phyloP scores from a whole-genome alignment of 2,113 vertebrate species.

The Dendrocopos noguchii region DNA sequence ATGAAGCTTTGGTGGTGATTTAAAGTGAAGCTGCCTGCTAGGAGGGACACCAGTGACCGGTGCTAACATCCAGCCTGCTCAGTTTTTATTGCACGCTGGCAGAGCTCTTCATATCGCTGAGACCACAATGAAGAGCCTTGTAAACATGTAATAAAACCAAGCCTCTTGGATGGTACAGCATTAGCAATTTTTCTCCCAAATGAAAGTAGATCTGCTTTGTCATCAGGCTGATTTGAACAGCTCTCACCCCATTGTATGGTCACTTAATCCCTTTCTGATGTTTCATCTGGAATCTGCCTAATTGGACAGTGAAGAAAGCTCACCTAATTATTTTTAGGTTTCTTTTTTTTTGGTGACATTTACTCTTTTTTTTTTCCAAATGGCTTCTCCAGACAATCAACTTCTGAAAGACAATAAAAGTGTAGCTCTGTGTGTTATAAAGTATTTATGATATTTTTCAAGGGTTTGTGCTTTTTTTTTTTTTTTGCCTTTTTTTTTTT shows the following conservation, averaged over 20 bases:
- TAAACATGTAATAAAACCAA: constrained; percentile 72
- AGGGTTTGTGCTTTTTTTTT: no score
- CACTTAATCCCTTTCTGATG: constrained; percentile 27
- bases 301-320: constrained; percentile 52
- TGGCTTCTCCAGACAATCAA: constrained; percentile 75
- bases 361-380: constrained; percentile 37
- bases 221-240: constrained; percentile 52
- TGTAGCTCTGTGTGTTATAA: constrained; percentile 78
- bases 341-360: constrained; percentile 55
- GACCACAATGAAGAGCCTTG: constrained; percentile 68
- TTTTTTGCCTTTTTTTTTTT: constrained; percentile 40
- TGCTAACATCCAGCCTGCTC: constrained; percentile 46
- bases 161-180: constrained; percentile 56
- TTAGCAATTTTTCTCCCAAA: constrained; percentile 73
- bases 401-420: constrained; percentile 74
- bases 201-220: constrained; percentile 65
- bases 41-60: constrained; percentile 46
- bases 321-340: constrained; percentile 53
- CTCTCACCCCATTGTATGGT: not conserved
- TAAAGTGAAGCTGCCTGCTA: constrained; percentile 66
- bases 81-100: constrained; percentile 70
- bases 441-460: constrained; percentile 82
- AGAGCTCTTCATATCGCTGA: constrained; percentile 66
- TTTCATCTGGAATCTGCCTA: constrained; percentile 56
- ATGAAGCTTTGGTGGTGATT: constrained; percentile 39